Percentiles rank a stretch among this genome's conserved stretches.
phyloP scores from a whole-genome alignment of 2,888 invertebrate genomes.

The Conus canariensis region DNA sequence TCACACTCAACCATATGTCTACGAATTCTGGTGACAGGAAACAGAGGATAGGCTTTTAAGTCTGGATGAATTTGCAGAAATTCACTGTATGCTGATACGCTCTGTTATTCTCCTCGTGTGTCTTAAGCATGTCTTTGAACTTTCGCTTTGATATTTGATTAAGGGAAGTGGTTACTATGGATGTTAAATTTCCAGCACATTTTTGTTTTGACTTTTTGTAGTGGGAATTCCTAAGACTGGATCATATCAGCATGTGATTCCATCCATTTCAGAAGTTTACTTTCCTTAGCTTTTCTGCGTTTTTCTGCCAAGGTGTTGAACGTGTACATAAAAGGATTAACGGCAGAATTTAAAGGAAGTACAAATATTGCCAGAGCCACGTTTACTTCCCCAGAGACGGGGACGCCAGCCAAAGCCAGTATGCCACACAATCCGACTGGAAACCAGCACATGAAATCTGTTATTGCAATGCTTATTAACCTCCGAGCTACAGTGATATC shows the following conservation, averaged over 20 bases:
- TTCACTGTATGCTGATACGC: no score
- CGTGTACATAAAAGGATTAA: conserved; percentile 1
- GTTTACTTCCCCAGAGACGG: neutral
- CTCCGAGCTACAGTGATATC: neutral
- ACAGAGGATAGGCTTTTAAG: no score
- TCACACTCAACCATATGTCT: no score
- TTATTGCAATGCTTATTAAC: neutral
- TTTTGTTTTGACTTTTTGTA: no score
- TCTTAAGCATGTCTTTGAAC: no score
- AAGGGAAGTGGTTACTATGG: no score
- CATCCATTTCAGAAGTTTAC: neutral
- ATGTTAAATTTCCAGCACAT: no score
- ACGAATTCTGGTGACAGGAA: no score
- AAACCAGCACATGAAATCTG: conserved; percentile 19
- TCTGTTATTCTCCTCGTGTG: no score
- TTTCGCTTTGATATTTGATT: no score
- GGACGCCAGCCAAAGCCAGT: neutral
- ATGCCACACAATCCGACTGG: neutral
- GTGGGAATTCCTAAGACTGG: no score
- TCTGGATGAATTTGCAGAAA: no score
- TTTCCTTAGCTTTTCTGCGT: neutral
- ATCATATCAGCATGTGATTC: neutral
- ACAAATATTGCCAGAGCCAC: neutral
- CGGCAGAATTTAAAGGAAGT: neutral
- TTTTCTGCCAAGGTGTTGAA: neutral